Conservation (phyloP, 2,113 vertebrate genomes). For the Dinomys branickii region DNA sequence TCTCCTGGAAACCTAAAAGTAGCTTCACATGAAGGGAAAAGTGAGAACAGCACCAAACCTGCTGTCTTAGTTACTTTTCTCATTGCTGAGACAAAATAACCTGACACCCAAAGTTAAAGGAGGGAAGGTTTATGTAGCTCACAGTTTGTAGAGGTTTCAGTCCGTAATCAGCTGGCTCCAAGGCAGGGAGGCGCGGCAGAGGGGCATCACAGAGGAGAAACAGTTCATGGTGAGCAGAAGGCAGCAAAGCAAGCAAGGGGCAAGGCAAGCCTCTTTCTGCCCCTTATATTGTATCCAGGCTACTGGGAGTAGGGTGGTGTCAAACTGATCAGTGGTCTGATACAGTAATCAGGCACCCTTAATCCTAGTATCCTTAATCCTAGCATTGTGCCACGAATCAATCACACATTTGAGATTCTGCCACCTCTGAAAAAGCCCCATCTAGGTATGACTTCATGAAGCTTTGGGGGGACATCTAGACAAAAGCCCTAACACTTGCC, state of each 20-base stretch:
- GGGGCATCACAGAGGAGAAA: background rate
- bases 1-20: background rate
- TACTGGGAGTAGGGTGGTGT: background rate
- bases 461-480: background rate
- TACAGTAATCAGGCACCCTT: background rate
- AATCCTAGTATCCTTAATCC: background rate
- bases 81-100: background rate
- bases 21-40: background rate
- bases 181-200: background rate
- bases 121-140: background rate
- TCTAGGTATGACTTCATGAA: background rate
- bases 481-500: background rate
- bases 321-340: background rate
- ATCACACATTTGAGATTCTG: background rate
- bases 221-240: background rate
- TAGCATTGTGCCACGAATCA: too few species aligned
- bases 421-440: background rate
- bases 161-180: background rate
- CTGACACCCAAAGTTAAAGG: background rate
- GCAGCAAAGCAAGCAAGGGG: background rate
- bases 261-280: background rate
- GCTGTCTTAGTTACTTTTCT: background rate
- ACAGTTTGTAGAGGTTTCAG: background rate
- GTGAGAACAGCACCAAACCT: background rate
- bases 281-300: background rate